Conservation (phyloP, 2,888 invertebrate genomes). For the Cephus spinipes region DNA sequence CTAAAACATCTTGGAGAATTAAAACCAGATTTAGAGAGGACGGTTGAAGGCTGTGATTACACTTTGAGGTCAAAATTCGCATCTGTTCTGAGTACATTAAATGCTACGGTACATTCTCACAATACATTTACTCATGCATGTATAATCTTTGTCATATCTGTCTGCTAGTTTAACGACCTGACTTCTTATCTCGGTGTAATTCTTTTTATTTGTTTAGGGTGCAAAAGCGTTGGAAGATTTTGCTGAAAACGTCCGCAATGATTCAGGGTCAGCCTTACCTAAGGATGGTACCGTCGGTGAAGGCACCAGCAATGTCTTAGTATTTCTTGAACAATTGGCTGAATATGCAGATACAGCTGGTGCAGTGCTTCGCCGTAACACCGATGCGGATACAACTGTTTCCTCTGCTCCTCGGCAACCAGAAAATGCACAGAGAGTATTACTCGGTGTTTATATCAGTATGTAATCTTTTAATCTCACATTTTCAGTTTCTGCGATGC, state of each 20-base stretch:
- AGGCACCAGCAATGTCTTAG: slow-evolving; percentile 92
- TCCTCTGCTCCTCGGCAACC: slow-evolving; percentile 68
- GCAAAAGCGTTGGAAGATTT: slow-evolving; percentile 93
- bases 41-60: slow-evolving; percentile 79
- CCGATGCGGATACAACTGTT: slow-evolving; percentile 69
- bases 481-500: slow-evolving; percentile 12
- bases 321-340: slow-evolving; percentile 88
- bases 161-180: too few species aligned
- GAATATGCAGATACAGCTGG: slow-evolving; percentile 84
- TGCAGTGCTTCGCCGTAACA: slow-evolving; percentile 69
- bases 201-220: slow-evolving; percentile 72
- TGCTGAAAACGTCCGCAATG: slow-evolving; percentile 86
- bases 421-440: slow-evolving; percentile 73
- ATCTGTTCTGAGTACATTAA: slow-evolving; percentile 79
- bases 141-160: too few species aligned
- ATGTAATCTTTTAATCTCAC: slow-evolving; percentile 57
- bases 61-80: slow-evolving; percentile 78
- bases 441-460: slow-evolving; percentile 88
- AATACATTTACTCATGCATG: neutral
- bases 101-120: slow-evolving; percentile 74
- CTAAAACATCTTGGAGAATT: slow-evolving; percentile 81
- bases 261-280: slow-evolving; percentile 85
- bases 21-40: slow-evolving; percentile 84
- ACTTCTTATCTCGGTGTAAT: neutral
- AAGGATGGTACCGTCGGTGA: slow-evolving; percentile 99